Percentiles rank a stretch among this genome's conserved stretches.
Conservation (phyloP, 1,140 invertebrate species). For the Brachystomella parvula region DNA sequence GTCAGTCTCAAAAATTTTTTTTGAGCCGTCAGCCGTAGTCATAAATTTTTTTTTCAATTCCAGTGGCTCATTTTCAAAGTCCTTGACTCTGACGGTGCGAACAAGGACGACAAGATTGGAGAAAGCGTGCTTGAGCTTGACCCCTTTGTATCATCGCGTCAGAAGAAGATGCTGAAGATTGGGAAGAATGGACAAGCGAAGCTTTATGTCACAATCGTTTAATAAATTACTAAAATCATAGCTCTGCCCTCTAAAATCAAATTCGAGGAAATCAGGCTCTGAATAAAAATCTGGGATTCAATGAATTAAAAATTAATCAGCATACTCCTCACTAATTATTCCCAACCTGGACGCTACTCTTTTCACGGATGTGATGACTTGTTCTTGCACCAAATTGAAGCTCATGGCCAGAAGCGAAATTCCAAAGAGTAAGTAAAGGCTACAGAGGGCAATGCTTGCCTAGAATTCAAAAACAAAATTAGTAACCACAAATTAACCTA, state of each 20-base stretch:
- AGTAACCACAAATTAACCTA: too few species aligned
- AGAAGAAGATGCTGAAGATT: not conserved
- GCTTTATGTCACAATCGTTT: not conserved
- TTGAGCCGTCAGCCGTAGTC: too few species aligned
- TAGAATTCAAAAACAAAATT: not conserved
- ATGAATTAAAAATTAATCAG: not conserved
- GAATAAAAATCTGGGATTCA: not conserved
- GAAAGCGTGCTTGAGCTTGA: conserved; percentile 26
- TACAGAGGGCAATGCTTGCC: conserved; percentile 81
- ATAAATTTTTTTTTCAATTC: not conserved
- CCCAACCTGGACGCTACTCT: conserved; percentile 69
- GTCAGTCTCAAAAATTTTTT: too few species aligned
- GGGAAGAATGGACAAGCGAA: conserved; percentile 12
- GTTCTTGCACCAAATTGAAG: conserved; percentile 92
- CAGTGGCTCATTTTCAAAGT: conserved; percentile 30
- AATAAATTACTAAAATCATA: not conserved
- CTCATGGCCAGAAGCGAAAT: conserved; percentile 97
- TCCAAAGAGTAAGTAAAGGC: conserved; percentile 86
- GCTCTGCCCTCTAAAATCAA: not conserved
- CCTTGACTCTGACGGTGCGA: conserved; percentile 24
- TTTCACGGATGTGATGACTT: conserved; percentile 68
- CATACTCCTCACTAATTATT: conserved; percentile 67
- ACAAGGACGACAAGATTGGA: conserved; percentile 27
- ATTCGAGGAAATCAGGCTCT: not conserved
- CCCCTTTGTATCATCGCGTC: conserved; percentile 1